A percentile compares a stretch with the other conserved stretches of the same genome.
Conservation (phyloP, 1,140 invertebrate species). For the Pomacea maculata region DNA sequence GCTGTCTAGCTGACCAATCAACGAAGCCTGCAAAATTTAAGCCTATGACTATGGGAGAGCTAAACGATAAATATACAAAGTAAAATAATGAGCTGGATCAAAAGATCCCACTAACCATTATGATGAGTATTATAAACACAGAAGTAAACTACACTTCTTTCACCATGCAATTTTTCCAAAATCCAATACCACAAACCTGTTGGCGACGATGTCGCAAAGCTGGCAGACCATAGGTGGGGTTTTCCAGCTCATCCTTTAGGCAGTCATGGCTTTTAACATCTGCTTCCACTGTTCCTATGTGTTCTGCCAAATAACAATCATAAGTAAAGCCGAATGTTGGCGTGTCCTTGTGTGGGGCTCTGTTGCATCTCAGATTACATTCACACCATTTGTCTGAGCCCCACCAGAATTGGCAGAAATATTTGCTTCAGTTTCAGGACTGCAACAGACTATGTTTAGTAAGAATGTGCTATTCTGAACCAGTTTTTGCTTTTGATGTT, state of each 20-base stretch:
- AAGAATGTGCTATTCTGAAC: no score
- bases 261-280: constrained; percentile 51
- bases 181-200: constrained; percentile 33
- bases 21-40: constrained; percentile 49
- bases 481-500: background rate
- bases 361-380: no score
- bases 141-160: no score
- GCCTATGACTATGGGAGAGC: background rate
- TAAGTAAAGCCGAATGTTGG: no score
- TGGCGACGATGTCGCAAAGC: constrained; percentile 55
- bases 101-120: no score
- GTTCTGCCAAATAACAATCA: constrained; percentile 31
- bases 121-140: no score
- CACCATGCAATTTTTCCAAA: background rate
- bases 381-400: no score
- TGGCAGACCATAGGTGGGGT: constrained; percentile 70
- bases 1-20: constrained; percentile 54
- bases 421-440: no score
- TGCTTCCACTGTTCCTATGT: constrained; percentile 29
- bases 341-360: no score
- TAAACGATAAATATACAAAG: background rate
- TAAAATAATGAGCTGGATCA: no score
- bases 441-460: no score
- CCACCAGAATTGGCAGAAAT: no score
- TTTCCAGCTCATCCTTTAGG: constrained; percentile 70